These are phyloP conservation scores for Coregonus ussuriensis DNA, from an alignment of 2,797 vertebrate genomes.

Conservation along the genomic window DNA sequence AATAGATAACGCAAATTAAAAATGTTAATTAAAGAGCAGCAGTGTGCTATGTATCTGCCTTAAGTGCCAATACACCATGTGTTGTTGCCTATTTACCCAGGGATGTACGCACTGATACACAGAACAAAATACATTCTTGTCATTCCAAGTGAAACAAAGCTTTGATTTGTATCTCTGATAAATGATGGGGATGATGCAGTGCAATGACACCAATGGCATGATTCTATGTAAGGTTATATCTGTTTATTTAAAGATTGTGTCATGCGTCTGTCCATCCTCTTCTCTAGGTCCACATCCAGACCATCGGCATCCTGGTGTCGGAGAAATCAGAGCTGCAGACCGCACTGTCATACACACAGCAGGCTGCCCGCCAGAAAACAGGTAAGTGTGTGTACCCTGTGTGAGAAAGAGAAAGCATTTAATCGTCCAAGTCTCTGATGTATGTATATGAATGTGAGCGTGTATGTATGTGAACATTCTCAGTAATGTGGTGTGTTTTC, in stretches of 20 bases:
- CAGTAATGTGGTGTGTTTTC: conserved; percentile 63
- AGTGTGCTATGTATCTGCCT: not conserved
- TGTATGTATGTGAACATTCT: not conserved
- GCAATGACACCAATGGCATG: too few species aligned
- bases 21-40: too few species aligned
- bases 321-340: conserved; percentile 95
- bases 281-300: conserved; percentile 94
- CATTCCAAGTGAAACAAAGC: not conserved
- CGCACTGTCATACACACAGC: conserved; percentile 90
- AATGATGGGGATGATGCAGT: too few species aligned
- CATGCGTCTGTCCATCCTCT: not conserved
- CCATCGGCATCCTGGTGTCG: conserved; percentile 95
- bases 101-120: not conserved
- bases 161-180: not conserved
- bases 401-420: too few species aligned
- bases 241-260: not conserved
- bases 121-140: not conserved
- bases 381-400: conserved; percentile 67
- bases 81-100: not conserved
- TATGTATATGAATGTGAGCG: too few species aligned
- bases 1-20: too few species aligned
- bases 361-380: conserved; percentile 90
- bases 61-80: not conserved
- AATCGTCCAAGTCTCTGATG: too few species aligned
- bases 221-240: too few species aligned